Percentiles rank a stretch among this genome's conserved stretches.
Evolutionary conservation across 2,113 vertebrate species (phyloP).

Genomic region (Cyprinodon brontotheroides): DNA sequence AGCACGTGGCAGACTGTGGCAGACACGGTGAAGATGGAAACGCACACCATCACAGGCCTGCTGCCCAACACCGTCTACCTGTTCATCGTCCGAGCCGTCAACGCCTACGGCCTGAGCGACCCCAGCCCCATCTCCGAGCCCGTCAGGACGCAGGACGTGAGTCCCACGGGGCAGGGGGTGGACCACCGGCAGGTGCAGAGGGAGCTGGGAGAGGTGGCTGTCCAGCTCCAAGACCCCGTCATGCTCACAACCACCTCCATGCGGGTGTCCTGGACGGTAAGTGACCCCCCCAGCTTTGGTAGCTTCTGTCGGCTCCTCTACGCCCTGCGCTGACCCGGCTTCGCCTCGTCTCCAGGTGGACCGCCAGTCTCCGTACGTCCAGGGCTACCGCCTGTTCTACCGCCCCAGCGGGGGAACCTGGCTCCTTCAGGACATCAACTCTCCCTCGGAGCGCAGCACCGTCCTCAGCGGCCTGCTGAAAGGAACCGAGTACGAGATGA

Average conservation of each 20-base stretch:
- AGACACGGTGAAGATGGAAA: constrained; percentile 85
- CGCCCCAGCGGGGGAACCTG: constrained; percentile 81
- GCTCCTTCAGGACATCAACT: constrained; percentile 83
- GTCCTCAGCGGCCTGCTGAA: constrained; percentile 83
- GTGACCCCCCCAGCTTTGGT: constrained; percentile 32
- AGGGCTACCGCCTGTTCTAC: constrained; percentile 91
- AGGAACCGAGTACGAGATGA: constrained; percentile 90
- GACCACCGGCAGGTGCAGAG: constrained; percentile 87
- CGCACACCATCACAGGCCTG: constrained; percentile 86
- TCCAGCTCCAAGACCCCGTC: constrained; percentile 86
- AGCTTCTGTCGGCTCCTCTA: not conserved
- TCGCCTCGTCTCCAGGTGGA: constrained; percentile 80
- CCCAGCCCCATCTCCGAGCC: constrained; percentile 93
- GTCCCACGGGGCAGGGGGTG: constrained; percentile 82
- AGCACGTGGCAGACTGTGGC: constrained; percentile 94
- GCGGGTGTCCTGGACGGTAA: constrained; percentile 92
- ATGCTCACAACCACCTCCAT: constrained; percentile 78
- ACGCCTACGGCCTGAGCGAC: constrained; percentile 89
- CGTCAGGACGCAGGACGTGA: constrained; percentile 87
- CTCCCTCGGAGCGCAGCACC: constrained; percentile 77
- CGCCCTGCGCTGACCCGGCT: not conserved
- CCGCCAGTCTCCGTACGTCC: constrained; percentile 86
- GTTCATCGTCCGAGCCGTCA: constrained; percentile 91
- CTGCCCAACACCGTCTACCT: constrained; percentile 90
- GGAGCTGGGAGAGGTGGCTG: constrained; percentile 85